Conservation (phyloP, 2,888 invertebrate genomes). For the Margaritifera margaritifera region DNA sequence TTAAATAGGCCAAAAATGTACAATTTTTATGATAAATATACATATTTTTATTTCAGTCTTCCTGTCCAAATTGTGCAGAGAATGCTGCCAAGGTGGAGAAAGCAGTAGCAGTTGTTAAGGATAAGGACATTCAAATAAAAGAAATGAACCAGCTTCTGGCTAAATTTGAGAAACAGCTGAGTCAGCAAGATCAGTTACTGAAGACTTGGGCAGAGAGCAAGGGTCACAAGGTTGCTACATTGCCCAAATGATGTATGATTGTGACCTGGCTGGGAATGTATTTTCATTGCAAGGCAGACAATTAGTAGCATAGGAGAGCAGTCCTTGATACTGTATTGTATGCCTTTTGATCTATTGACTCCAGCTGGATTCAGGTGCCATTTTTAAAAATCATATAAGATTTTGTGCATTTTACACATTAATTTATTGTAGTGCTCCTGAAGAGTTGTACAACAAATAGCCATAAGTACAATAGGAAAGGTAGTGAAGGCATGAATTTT, state of each 20-base stretch:
- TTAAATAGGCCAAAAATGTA: background rate
- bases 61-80: conserved; percentile 60
- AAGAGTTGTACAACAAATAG: too few species aligned
- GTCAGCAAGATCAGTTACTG: conserved; percentile 59
- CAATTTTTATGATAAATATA: background rate
- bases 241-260: conserved; percentile 23
- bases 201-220: conserved; percentile 57
- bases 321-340: too few species aligned
- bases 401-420: too few species aligned
- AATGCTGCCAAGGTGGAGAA: conserved; percentile 48
- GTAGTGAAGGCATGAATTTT: too few species aligned
- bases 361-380: too few species aligned
- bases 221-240: conserved; percentile 50
- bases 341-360: too few species aligned
- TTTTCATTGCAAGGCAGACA: too few species aligned
- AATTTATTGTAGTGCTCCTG: too few species aligned
- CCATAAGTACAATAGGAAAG: too few species aligned
- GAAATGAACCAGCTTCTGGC: conserved; percentile 55
- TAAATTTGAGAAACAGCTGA: conserved; percentile 60
- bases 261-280: too few species aligned
- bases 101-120: conserved; percentile 47
- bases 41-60: conserved; percentile 2
- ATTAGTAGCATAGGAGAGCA: too few species aligned
- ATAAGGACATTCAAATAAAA: conserved; percentile 55
- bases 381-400: too few species aligned